phyloP scores from a whole-genome alignment of 2,113 vertebrate species.

The Gymnogyps californianus region DNA sequence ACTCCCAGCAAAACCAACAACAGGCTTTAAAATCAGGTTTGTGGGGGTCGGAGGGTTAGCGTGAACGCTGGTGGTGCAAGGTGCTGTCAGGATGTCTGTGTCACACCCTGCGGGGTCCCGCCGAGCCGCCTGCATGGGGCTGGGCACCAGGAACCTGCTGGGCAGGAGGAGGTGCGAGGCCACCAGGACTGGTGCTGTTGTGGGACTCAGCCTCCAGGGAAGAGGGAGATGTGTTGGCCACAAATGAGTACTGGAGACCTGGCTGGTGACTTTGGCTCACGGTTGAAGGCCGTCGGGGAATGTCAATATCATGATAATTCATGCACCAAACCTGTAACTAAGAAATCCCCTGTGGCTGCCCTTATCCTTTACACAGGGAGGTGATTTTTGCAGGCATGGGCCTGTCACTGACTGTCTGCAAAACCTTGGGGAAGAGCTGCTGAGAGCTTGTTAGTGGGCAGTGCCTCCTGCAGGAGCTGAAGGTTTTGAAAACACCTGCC shows the following conservation, averaged over 20 bases:
- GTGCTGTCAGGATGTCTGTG: not conserved
- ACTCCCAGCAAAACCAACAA: not conserved
- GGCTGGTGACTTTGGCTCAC: not conserved
- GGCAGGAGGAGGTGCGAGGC: not conserved
- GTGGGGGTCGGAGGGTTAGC: not conserved
- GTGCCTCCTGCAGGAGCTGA: constrained; percentile 2
- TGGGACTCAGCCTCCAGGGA: not conserved
- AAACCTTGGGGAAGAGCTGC: not conserved
- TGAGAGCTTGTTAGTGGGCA: not conserved
- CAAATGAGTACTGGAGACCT: not conserved
- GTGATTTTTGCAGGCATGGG: not conserved
- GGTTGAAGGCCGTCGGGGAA: not conserved
- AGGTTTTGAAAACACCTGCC: not conserved
- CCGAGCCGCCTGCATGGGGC: not conserved
- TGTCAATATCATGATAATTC: not conserved
- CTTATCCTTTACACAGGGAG: not conserved
- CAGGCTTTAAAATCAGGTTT: not conserved
- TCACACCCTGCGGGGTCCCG: not conserved
- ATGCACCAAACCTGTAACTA: not conserved
- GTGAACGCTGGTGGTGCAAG: accelerated
- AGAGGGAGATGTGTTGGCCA: not conserved
- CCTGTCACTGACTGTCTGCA: not conserved
- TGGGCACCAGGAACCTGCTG: not conserved
- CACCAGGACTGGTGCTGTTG: no score
- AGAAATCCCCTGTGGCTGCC: not conserved